Percentiles rank a stretch among this genome's conserved stretches.
Evolutionary conservation across 1,140 invertebrate species (phyloP).

Genomic region (Saccostrea glomerata): DNA sequence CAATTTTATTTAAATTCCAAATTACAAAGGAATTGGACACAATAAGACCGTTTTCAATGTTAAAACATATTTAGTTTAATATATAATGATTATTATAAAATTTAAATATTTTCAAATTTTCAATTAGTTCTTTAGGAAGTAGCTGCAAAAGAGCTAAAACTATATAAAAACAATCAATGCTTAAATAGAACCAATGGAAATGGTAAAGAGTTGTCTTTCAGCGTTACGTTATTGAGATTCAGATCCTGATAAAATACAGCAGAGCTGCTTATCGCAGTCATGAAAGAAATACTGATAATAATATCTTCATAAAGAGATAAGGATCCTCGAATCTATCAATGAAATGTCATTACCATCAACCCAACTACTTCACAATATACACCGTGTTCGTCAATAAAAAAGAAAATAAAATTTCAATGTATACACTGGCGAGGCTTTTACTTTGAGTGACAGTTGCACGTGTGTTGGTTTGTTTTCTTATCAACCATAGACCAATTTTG

Average conservation of each 20-base stretch:
- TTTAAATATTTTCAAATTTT: no score
- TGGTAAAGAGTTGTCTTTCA: neutral
- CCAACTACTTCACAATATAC: neutral
- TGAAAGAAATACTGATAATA: constrained; percentile 9
- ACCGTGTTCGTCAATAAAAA: neutral
- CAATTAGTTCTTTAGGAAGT: no score
- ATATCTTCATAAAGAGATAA: neutral
- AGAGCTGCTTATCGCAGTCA: neutral
- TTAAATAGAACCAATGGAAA: neutral
- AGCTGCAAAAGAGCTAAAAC: no score
- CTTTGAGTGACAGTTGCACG: constrained; percentile 8
- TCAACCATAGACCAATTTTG: constrained; percentile 12
- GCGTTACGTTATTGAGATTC: neutral
- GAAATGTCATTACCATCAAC: constrained; percentile 9
- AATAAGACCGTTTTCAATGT: no score
- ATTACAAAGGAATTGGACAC: no score
- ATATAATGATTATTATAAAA: no score
- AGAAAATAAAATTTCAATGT: constrained; percentile 24
- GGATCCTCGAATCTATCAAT: neutral
- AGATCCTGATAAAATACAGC: neutral
- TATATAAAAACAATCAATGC: neutral
- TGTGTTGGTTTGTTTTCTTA: constrained; percentile 4
- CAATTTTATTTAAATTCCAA: no score
- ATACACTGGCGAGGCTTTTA: neutral
- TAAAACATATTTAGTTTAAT: no score